These are phyloP conservation scores for Corythaixoides concolor DNA, from an alignment of 2,113 vertebrate genomes.

Conservation along the genomic window DNA sequence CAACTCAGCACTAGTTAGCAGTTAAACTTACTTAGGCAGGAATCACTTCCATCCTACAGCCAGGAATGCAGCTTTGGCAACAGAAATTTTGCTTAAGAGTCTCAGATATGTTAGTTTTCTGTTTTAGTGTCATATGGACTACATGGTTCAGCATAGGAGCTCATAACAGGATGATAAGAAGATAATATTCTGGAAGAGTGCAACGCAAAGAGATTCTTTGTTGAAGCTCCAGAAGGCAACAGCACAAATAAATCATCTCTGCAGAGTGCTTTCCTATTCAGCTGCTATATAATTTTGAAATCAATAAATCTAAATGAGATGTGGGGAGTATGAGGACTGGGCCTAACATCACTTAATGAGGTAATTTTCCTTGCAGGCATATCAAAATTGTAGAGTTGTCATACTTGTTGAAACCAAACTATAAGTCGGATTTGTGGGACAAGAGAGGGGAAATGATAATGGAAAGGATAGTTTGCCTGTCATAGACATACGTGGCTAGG, in stretches of 20 bases:
- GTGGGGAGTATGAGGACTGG: background rate
- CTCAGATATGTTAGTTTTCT: background rate
- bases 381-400: background rate
- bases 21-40: background rate
- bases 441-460: background rate
- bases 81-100: background rate
- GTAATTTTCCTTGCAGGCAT: background rate
- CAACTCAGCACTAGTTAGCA: background rate
- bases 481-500: accelerated
- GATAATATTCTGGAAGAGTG: background rate
- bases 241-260: background rate
- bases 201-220: background rate
- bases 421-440: background rate
- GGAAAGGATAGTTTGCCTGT: background rate
- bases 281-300: background rate
- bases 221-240: background rate
- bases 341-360: background rate
- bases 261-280: background rate
- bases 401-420: background rate
- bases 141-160: background rate
- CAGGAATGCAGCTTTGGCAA: background rate
- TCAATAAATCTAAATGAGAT: background rate
- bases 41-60: background rate
- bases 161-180: background rate
- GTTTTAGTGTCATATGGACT: background rate